These are phyloP conservation scores for Sorex maritimensis DNA, from an alignment of 2,797 vertebrate species.

Conservation along the genomic window DNA sequence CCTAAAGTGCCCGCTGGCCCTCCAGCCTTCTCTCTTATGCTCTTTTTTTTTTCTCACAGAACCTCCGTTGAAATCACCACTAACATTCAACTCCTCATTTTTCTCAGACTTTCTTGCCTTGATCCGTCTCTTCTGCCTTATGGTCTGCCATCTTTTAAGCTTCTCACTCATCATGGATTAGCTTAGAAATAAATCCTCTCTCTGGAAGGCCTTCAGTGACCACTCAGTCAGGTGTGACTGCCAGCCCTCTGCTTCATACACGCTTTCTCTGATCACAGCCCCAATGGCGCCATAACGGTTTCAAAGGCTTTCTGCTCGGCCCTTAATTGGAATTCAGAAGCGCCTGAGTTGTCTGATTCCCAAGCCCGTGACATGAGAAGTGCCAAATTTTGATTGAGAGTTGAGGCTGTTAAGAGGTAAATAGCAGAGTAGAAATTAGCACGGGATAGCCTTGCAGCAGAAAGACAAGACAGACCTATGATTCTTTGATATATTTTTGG, in stretches of 20 bases:
- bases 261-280: neutral
- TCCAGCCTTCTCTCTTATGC: neutral
- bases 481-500: neutral
- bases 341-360: neutral
- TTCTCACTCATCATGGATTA: neutral
- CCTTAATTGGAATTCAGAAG: neutral
- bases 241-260: neutral
- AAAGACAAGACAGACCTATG: neutral
- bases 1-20: neutral
- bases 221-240: neutral
- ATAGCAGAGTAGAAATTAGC: neutral
- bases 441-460: neutral
- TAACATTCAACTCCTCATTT: neutral
- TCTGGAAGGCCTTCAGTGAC: slow-evolving; percentile 1
- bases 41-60: neutral
- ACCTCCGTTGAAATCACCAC: neutral
- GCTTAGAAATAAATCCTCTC: neutral
- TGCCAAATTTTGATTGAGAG: neutral
- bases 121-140: neutral
- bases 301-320: neutral
- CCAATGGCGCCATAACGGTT: neutral
- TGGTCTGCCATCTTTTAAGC: neutral
- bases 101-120: neutral
- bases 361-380: neutral
- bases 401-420: neutral